These are phyloP conservation scores for Myotis vivesi DNA, from an alignment of 2,797 vertebrate genomes.

Conservation along the genomic window DNA sequence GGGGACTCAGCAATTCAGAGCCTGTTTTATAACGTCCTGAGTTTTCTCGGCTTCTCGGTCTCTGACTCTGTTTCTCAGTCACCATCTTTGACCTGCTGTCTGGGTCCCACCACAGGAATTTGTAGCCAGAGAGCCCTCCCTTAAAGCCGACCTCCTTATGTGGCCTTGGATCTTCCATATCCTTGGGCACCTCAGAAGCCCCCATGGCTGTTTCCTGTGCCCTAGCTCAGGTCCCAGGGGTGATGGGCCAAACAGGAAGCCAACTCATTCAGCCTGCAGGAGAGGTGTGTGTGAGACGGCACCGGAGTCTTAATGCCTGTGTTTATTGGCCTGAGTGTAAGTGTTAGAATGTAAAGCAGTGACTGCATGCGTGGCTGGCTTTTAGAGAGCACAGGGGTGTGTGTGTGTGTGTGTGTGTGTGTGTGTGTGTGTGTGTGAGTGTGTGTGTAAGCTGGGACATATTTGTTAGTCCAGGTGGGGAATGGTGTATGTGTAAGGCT, in stretches of 20 bases:
- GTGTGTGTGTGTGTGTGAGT: neutral
- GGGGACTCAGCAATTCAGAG: neutral
- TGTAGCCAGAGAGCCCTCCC: neutral
- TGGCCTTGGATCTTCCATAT: neutral
- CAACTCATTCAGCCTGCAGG: neutral
- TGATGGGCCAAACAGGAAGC: neutral
- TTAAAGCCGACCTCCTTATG: neutral
- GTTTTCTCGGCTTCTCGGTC: neutral
- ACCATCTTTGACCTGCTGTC: slow-evolving; percentile 5
- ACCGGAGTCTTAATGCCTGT: neutral
- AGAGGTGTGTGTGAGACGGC: neutral
- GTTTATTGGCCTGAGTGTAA: neutral
- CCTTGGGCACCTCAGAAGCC: neutral
- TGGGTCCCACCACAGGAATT: neutral
- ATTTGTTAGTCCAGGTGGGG: neutral
- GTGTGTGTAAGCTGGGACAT: neutral
- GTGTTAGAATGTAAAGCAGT: neutral
- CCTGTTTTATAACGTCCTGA: neutral
- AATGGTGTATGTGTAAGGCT: neutral
- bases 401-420: neutral
- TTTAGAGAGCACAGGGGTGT: neutral
- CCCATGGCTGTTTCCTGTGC: neutral
- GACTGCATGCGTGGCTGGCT: neutral
- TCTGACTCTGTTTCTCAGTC: neutral
- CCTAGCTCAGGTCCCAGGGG: neutral